Base-by-base conservation (phyloP, 2,888 invertebrate species). In the Drosophila atroscutellata region DNA sequence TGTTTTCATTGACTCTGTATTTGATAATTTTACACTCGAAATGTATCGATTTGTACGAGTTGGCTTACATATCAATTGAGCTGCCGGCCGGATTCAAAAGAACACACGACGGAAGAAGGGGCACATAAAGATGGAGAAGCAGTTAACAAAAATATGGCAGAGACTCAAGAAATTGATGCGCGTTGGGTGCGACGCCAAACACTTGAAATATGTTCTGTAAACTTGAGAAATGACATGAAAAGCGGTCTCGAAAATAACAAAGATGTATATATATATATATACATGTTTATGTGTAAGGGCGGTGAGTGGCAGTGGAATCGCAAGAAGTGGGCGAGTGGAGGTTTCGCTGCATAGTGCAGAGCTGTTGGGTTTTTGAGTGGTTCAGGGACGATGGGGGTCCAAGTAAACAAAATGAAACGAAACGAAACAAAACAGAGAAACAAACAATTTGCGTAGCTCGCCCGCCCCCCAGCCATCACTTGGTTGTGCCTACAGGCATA, bases 201-300 rank as follows among this genome's bases (percentile, higher is more conserved):
- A 88, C 89, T 88, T 76, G 83, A 88, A 83, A 83, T 88, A 85
- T 88, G 88, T 85, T 83, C 86, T 88, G 84, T 81, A 81, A 88
- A 85, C 89, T 85, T 85, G 84, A 85, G 89, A 85, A 85, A 85
- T 86, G 77, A 85, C 89, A 86, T 78, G 78, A 84, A 64, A 75
- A 74, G 74, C 75, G 83, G 68, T 62, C 58, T 65, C 72, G 52
- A 64, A 73, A 75, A 70, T 51, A 69, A 72, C 65, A 72, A 72
- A 72, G 65, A 68, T 64, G 42, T 45, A 45, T 45, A 13, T 20
- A 20, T n/a, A 9, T 42, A 30, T 39, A 9, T n/a, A 5, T 42
- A 32, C 11, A 11, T 42, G 7, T 15, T 15, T 24, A 24, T 42
- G 11, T 26, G n/a, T 30, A 15, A 1, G 24, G 47, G 20, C 26